These are phyloP conservation scores for Porites lobata DNA, from an alignment of 92 coral and sea anemone genomes.

Conservation along the genomic window DNA sequence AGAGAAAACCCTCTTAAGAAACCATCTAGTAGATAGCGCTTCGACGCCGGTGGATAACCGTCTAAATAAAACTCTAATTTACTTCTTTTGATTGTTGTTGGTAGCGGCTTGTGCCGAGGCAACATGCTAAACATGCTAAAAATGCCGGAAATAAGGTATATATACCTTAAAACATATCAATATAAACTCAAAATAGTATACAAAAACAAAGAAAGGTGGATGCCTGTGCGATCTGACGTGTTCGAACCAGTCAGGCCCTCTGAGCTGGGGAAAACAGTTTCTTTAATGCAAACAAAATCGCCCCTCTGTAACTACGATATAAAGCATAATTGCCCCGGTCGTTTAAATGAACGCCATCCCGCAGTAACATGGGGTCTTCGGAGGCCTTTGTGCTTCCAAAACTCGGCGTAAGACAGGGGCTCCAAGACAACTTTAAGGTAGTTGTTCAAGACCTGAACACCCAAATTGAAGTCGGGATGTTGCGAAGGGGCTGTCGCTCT, in stretches of 20 bases:
- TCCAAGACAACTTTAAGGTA: neutral
- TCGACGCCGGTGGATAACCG: neutral
- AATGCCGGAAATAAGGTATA: neutral
- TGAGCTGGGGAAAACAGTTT: neutral
- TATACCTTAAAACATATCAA: neutral
- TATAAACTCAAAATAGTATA: neutral
- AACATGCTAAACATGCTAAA: constrained; percentile 10
- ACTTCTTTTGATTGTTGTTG: constrained; percentile 1
- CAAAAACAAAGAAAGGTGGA: neutral
- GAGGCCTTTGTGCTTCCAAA: constrained; percentile 32
- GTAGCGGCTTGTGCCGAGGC: neutral
- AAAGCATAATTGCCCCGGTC: constrained; percentile 1
- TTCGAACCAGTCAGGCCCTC: neutral
- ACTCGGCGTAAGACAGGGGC: neutral
- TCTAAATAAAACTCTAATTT: neutral
- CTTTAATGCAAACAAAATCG: neutral
- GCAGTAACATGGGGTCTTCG: neutral
- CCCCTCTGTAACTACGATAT: constrained; percentile 20
- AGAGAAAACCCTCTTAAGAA: neutral
- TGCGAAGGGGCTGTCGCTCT: neutral
- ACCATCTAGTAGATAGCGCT: neutral
- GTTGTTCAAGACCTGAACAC: neutral
- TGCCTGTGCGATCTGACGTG: neutral
- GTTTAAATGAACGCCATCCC: constrained; percentile 19
- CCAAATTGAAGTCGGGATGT: neutral